phyloP scores from a whole-genome alignment of 2,113 vertebrate species.

The Theristicus caerulescens region DNA sequence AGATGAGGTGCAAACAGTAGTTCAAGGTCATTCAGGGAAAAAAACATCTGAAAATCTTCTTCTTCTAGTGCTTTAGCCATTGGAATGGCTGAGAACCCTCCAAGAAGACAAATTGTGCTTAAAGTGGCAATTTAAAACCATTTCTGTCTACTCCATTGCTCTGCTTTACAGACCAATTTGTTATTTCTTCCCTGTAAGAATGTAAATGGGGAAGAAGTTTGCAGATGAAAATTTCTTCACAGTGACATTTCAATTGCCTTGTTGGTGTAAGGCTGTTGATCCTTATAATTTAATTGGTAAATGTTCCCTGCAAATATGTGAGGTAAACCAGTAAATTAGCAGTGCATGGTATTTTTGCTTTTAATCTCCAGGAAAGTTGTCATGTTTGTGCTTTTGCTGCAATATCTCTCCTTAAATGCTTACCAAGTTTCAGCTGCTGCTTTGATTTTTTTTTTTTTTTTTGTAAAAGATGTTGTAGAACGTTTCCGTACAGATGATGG shows the following conservation, averaged over 20 bases:
- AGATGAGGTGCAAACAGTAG: background rate
- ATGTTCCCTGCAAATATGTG: background rate
- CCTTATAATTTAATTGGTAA: background rate
- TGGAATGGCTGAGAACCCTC: background rate
- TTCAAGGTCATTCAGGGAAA: background rate
- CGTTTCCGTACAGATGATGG: background rate
- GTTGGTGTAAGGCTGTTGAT: background rate
- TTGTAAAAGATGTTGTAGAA: background rate
- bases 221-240: background rate
- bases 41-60: background rate
- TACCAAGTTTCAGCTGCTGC: background rate
- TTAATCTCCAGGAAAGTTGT: background rate
- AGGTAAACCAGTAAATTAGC: background rate
- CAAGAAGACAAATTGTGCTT: background rate
- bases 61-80: background rate
- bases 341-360: background rate
- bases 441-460: background rate
- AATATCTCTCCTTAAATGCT: background rate
- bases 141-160: background rate
- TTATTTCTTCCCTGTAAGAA: background rate
- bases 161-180: background rate
- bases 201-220: background rate
- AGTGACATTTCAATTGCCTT: background rate
- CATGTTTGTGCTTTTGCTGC: background rate
- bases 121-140: background rate